Conservation (phyloP, 2,888 invertebrate genomes). For the Metallyticus violacea region DNA sequence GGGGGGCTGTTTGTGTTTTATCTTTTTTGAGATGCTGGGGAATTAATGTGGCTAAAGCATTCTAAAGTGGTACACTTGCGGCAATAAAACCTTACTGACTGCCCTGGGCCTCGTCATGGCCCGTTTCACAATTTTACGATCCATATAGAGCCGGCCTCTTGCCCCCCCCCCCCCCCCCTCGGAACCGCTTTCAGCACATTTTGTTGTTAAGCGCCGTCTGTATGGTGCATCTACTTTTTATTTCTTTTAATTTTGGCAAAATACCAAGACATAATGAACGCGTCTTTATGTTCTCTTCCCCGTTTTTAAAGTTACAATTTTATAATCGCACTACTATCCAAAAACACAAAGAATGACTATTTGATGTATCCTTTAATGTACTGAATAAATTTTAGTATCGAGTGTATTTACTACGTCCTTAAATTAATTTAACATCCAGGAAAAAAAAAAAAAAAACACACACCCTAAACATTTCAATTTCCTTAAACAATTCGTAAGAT, state of each 20-base stretch:
- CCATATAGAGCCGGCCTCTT: background rate
- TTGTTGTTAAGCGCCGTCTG: background rate
- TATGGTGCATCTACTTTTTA: background rate
- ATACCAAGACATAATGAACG: background rate
- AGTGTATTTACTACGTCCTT: too few relatives aligned
- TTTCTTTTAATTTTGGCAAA: background rate
- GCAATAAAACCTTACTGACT: background rate
- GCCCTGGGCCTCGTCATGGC: background rate
- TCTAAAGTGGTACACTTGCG: background rate
- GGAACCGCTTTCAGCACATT: background rate
- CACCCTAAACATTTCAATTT: too few relatives aligned
- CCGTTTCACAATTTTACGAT: background rate
- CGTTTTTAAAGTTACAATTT: too few relatives aligned
- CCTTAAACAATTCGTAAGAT: too few relatives aligned
- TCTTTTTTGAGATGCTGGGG: background rate
- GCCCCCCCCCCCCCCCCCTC: too few relatives aligned
- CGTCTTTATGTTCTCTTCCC: background rate
- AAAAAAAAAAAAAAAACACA: too few relatives aligned
- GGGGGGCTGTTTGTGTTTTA: too few relatives aligned
- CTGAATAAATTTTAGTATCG: too few relatives aligned
- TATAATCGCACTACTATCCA: too few relatives aligned
- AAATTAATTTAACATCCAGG: too few relatives aligned
- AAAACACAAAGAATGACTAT: too few relatives aligned
- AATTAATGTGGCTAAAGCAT: background rate
- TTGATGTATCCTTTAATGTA: too few relatives aligned